A percentile compares a stretch with the other conserved stretches of the same genome.
Evolutionary conservation across 2,888 invertebrate genomes (phyloP).

Genomic region (Darwinula stevensoni): DNA sequence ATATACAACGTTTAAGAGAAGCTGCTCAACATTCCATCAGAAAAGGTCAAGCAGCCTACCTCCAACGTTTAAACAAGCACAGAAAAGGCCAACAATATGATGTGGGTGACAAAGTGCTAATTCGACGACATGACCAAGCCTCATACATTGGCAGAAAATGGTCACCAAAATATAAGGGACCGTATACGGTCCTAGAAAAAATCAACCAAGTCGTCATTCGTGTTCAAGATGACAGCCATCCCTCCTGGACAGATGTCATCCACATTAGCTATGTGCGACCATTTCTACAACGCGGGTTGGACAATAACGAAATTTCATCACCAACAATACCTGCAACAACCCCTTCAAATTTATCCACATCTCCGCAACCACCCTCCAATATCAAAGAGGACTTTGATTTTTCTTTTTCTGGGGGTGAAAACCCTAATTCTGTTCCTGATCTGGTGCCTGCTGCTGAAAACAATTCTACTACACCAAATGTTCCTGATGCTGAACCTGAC

Average conservation of each 20-base stretch:
- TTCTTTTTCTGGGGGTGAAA: constrained; percentile 2
- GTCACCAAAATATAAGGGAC: constrained; percentile 2
- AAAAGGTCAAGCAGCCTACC: constrained; percentile 2
- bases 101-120: constrained; percentile 2
- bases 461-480: constrained; percentile 2
- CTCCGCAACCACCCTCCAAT: constrained; percentile 1
- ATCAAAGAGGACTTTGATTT: constrained; percentile 2
- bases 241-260: constrained; percentile 2
- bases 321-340: constrained; percentile 2
- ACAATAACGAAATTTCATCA: constrained; percentile 2
- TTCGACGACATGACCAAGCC: constrained; percentile 2
- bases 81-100: constrained; percentile 2
- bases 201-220: constrained; percentile 1
- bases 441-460: constrained; percentile 1
- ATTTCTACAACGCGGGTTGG: constrained; percentile 1
- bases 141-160: constrained; percentile 2
- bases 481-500: constrained; percentile 2
- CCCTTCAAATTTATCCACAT: constrained; percentile 2
- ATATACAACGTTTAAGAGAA: constrained; percentile 2
- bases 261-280: constrained; percentile 2
- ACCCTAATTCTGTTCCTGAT: constrained; percentile 2
- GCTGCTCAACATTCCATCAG: constrained; percentile 2
- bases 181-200: constrained; percentile 1
- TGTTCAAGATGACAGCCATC: constrained; percentile 2
- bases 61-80: constrained; percentile 1